A percentile compares a stretch with the other conserved stretches of the same genome.
Conservation (phyloP, 2,113 vertebrate species). For the Origma solitaria region DNA sequence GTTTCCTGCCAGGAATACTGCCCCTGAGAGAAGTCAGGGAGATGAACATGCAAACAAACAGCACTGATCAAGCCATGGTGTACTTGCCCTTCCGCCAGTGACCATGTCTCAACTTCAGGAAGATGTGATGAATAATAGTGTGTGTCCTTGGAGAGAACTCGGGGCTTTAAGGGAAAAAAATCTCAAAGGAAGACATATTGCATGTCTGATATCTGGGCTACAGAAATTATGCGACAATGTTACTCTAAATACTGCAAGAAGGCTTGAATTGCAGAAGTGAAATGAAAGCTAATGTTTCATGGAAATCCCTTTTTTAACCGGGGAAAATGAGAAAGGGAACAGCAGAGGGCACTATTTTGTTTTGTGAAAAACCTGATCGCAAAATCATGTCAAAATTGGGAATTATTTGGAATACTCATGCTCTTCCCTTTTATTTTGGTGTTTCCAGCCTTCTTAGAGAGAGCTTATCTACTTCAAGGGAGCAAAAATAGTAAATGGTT, state of each 20-base stretch:
- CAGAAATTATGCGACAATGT: accelerated
- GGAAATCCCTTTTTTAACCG: not conserved
- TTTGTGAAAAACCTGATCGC: not conserved
- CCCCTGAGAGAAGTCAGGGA: not conserved
- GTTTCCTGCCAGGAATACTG: not conserved
- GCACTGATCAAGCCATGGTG: not conserved
- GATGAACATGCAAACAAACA: not conserved
- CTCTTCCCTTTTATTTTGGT: not conserved
- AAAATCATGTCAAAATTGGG: not conserved
- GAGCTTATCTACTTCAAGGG: not conserved
- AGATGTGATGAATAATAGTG: not conserved
- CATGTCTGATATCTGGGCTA: not conserved
- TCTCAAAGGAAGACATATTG: not conserved
- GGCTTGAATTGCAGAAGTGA: not conserved
- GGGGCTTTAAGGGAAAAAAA: not conserved
- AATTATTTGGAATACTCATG: not conserved
- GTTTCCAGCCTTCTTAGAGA: not conserved
- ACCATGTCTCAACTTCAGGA: not conserved
- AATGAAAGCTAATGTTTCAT: not conserved
- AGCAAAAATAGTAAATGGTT: not conserved
- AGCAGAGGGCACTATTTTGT: not conserved
- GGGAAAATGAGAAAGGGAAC: not conserved
- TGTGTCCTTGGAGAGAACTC: not conserved
- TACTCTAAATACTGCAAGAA: not conserved
- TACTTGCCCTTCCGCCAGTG: not conserved